Conservation (phyloP, 2,888 invertebrate genomes). For the Xylota segnis region DNA sequence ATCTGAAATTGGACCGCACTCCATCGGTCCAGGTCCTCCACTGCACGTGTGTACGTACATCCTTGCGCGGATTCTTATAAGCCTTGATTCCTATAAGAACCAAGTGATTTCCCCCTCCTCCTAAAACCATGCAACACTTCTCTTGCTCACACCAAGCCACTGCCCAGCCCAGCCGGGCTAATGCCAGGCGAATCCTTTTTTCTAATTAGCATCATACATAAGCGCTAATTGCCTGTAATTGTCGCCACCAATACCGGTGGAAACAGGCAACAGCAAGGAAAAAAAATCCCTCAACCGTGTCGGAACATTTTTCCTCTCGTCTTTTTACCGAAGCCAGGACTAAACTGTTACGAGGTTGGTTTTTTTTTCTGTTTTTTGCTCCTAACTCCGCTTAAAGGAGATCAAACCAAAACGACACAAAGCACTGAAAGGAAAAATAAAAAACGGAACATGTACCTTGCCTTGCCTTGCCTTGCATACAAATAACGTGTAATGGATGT, state of each 20-base stretch:
- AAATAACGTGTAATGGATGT: constrained; percentile 64
- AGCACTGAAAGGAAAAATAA: constrained; percentile 21
- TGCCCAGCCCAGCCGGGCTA: neutral
- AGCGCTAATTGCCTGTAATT: constrained; percentile 68
- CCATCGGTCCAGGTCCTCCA: no score
- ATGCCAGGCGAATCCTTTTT: constrained; percentile 28
- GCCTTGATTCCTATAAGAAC: no score
- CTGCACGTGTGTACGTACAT: no score
- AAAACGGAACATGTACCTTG: constrained; percentile 11
- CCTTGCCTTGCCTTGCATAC: constrained; percentile 58
- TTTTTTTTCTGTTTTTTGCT: constrained; percentile 30
- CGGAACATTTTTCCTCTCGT: neutral
- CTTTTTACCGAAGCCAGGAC: neutral
- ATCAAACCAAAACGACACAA: constrained; percentile 41
- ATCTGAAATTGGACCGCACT: no score
- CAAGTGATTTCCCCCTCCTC: no score
- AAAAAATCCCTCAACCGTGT: neutral
- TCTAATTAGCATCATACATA: constrained; percentile 56
- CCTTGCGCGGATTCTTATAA: no score
- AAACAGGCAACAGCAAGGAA: neutral
- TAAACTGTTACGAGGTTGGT: constrained; percentile 7
- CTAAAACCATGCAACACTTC: constrained; percentile 26
- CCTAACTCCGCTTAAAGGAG: constrained; percentile 18
- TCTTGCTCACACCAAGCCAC: neutral
- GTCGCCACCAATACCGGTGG: constrained; percentile 53